phyloP scores from a whole-genome alignment of 2,113 vertebrate species.

The Bubo bubo region DNA sequence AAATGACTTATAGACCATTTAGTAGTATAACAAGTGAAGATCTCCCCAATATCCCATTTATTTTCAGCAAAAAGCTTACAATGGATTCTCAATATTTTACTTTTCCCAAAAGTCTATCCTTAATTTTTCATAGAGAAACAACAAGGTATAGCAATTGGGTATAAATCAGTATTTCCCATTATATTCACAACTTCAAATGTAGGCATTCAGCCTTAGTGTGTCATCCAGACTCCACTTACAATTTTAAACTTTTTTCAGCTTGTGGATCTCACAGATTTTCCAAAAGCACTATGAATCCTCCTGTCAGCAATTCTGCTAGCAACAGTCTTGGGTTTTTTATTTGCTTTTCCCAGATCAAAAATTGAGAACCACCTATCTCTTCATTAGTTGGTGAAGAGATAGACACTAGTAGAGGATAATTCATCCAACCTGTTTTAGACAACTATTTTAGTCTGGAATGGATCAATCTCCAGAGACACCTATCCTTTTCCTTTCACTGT shows the following conservation, averaged over 20 bases:
- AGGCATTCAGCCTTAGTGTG: not conserved
- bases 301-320: not conserved
- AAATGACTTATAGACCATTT: conserved; percentile 63
- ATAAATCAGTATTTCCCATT: conserved; percentile 40
- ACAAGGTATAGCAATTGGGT: not conserved
- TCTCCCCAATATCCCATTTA: conserved; percentile 50
- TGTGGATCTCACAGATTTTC: not conserved
- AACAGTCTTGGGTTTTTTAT: not conserved
- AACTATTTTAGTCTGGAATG: not conserved
- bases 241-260: not conserved
- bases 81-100: conserved; percentile 51
- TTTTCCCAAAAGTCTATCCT: conserved; percentile 34
- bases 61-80: conserved; percentile 56
- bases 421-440: not conserved
- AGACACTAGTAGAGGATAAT: not conserved
- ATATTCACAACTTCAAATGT: not conserved
- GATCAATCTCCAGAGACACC: not conserved
- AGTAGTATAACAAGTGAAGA: conserved; percentile 49
- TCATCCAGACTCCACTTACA: not conserved
- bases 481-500: not conserved
- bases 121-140: conserved; percentile 44
- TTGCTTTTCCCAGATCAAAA: not conserved
- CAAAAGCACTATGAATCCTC: conserved; percentile 23
- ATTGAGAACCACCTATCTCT: not conserved
- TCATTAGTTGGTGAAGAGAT: not conserved